These are phyloP conservation scores for Astropecten irregularis DNA, from an alignment of 53 echinoderm and acorn worm genomes.

Conservation along the genomic window DNA sequence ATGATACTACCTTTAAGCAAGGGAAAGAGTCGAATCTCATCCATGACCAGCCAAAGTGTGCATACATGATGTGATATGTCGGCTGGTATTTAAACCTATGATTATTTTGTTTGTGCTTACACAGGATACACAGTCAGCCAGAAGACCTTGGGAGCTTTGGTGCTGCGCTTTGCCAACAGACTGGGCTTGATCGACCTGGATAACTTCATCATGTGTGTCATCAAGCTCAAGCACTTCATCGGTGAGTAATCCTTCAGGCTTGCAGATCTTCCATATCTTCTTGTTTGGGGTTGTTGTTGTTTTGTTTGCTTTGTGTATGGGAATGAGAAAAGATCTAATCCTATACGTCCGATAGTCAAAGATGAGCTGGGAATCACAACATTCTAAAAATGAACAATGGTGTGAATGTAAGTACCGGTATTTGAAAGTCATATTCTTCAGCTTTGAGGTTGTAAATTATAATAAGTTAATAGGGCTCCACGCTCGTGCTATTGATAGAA, in stretches of 20 bases:
- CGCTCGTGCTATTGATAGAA: too few species aligned
- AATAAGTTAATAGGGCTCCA: too few species aligned
- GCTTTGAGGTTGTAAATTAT: too few species aligned
- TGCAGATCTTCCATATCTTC: background rate
- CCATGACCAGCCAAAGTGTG: too few species aligned
- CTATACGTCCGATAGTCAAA: background rate
- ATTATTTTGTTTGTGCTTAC: background rate
- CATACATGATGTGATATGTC: too few species aligned
- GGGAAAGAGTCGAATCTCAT: too few species aligned
- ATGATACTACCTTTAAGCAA: too few species aligned
- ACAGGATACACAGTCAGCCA: conserved; percentile 83
- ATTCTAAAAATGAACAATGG: background rate
- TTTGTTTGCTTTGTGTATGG: background rate
- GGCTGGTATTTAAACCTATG: too few species aligned
- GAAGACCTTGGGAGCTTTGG: conserved; percentile 80
- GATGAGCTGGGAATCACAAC: background rate
- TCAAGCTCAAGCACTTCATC: conserved; percentile 96
- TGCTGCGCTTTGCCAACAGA: conserved; percentile 88
- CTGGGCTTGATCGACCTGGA: conserved; percentile 72
- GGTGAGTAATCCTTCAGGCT: conserved; percentile 78
- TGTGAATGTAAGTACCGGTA: background rate
- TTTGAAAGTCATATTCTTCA: background rate
- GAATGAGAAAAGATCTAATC: background rate
- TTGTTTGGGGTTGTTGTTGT: background rate
- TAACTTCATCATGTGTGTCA: conserved; percentile 80